phyloP scores from a whole-genome alignment of 1,140 invertebrate species.

The Lucilia cuprina region DNA sequence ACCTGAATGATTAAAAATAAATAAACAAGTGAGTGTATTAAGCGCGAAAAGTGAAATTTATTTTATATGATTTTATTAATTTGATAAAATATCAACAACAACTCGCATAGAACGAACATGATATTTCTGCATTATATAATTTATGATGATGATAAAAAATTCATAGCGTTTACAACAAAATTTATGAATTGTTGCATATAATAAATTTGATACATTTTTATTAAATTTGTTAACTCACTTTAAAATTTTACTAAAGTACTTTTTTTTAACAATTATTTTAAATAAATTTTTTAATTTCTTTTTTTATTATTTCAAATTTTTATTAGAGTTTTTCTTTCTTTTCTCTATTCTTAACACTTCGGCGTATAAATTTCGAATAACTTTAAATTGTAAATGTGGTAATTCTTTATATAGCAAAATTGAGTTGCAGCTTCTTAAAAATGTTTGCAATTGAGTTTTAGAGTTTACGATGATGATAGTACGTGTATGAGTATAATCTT shows the following conservation, averaged over 20 bases:
- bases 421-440: neutral
- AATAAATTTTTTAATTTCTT: neutral
- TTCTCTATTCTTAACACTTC: neutral
- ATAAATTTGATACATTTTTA: neutral
- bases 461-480: too few species aligned
- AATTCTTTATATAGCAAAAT: constrained; percentile 23
- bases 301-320: neutral
- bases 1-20: neutral
- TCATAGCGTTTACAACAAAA: neutral
- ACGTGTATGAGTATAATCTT: too few species aligned
- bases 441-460: neutral
- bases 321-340: neutral
- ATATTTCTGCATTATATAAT: neutral
- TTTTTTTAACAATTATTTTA: neutral
- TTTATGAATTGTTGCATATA: neutral
- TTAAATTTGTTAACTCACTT: neutral
- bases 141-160: neutral
- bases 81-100: too few species aligned
- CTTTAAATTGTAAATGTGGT: constrained; percentile 19
- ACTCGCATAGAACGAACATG: too few species aligned
- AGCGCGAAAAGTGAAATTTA: neutral
- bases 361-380: constrained; percentile 13
- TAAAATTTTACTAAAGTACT: neutral
- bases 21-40: neutral
- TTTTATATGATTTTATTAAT: neutral